These are phyloP conservation scores for Pseudomyrmex concolor DNA, from an alignment of 1,140 invertebrate species.

Conservation along the genomic window DNA sequence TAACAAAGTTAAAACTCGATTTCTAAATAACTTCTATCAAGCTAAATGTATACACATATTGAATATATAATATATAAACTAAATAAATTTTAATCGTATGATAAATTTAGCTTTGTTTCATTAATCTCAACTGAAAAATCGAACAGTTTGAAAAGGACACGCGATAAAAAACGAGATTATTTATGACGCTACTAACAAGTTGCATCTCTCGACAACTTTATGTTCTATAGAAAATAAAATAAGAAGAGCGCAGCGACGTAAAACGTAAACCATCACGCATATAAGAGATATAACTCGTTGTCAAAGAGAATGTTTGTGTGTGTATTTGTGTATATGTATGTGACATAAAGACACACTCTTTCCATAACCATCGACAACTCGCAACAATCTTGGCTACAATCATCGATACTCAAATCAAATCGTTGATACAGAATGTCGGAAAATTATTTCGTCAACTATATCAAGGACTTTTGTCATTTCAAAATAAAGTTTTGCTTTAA, in stretches of 20 bases:
- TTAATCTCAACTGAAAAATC: background rate
- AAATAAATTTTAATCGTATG: no score
- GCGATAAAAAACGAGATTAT: constrained; percentile 53
- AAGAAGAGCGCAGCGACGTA: background rate
- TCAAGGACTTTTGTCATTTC: background rate
- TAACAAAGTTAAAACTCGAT: constrained; percentile 29
- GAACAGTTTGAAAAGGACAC: background rate
- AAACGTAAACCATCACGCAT: background rate
- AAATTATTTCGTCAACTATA: background rate
- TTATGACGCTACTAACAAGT: background rate
- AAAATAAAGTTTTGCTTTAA: background rate
- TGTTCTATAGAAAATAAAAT: background rate
- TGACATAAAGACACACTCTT: background rate
- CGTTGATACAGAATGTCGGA: no score
- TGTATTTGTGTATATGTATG: no score
- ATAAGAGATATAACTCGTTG: constrained; percentile 4
- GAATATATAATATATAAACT: no score
- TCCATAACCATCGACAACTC: background rate
- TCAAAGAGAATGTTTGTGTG: background rate
- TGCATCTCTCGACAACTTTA: constrained; percentile 7
- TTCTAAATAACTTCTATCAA: constrained; percentile 6
- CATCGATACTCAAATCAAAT: background rate
- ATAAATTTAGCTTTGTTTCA: no score
- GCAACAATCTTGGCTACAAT: constrained; percentile 1
- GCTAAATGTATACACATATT: background rate